Evolutionary conservation across 2,888 invertebrate genomes (phyloP).

Genomic region (Eupelmus urozonus): DNA sequence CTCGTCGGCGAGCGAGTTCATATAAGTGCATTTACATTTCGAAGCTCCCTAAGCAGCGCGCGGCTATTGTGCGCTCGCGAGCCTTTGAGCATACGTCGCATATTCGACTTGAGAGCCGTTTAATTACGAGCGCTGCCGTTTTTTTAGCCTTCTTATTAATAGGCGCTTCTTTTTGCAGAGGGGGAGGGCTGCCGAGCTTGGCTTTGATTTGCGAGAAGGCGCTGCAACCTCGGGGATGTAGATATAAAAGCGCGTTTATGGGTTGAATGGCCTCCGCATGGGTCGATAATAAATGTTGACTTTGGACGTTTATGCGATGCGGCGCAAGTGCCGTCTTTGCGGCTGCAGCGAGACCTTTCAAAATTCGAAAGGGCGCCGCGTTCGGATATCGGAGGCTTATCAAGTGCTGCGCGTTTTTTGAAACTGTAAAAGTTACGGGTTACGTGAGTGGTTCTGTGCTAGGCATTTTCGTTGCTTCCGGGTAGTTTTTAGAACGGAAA

Average conservation of each 20-base stretch:
- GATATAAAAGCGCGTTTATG: constrained; percentile 11
- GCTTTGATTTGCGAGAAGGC: no score
- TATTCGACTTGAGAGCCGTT: neutral
- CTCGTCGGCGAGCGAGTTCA: neutral
- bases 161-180: neutral
- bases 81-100: neutral
- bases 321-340: neutral
- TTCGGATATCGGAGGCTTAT: no score
- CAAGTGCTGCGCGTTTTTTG: no score
- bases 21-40: constrained; percentile 21
- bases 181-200: neutral
- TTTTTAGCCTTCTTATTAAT: neutral
- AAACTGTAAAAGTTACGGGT: no score
- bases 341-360: neutral
- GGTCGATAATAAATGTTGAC: constrained; percentile 25
- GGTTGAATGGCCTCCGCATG: constrained; percentile 23
- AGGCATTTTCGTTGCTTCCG: no score
- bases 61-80: neutral
- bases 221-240: no score
- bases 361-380: no score
- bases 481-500: no score
- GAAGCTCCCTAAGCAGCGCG: neutral
- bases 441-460: no score
- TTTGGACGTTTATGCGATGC: neutral
- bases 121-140: neutral